A percentile compares a stretch with the other conserved stretches of the same genome.
Conservation (phyloP, 2,797 vertebrate species). For the Microctenopoma steveboyesi region DNA sequence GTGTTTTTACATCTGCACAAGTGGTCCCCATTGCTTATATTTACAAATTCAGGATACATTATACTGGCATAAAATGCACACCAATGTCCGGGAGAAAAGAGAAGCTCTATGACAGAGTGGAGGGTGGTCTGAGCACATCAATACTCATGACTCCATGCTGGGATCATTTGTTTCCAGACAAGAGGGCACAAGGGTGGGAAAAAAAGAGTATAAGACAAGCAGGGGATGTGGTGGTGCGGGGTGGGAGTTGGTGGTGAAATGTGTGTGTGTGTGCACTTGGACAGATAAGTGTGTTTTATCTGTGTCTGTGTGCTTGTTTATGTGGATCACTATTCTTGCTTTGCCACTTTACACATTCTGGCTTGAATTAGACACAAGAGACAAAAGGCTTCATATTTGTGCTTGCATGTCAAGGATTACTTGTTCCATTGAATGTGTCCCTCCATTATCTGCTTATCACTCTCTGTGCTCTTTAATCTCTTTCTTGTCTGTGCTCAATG, state of each 20-base stretch:
- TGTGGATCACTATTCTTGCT: constrained; percentile 78
- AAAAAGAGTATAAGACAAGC: constrained; percentile 67
- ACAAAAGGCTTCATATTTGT: constrained; percentile 91
- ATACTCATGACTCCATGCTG: constrained; percentile 82
- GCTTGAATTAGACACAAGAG: constrained; percentile 87
- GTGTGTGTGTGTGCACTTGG: constrained; percentile 48
- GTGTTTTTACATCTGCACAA: constrained; percentile 48
- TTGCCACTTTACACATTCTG: constrained; percentile 80
- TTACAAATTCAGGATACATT: constrained; percentile 72
- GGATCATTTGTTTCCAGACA: constrained; percentile 85
- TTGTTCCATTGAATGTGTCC: constrained; percentile 87
- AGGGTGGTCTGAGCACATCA: constrained; percentile 83
- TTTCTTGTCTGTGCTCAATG: constrained; percentile 89
- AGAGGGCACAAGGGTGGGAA: constrained; percentile 84
- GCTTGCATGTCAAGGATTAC: constrained; percentile 91
- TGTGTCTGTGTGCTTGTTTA: constrained; percentile 80
- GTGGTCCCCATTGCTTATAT: constrained; percentile 64
- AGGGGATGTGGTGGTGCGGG: constrained; percentile 63
- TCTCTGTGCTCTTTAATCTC: constrained; percentile 93
- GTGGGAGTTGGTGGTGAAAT: constrained; percentile 48
- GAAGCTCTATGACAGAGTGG: constrained; percentile 74
- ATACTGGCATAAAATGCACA: constrained; percentile 81
- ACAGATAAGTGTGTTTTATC: constrained; percentile 76
- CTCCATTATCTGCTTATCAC: constrained; percentile 92
- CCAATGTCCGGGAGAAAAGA: constrained; percentile 71